A percentile compares a stretch with the other conserved stretches of the same genome.
These are phyloP conservation scores for Bos javanicus DNA, from an alignment of 2,113 vertebrate species.

Conservation along the genomic window DNA sequence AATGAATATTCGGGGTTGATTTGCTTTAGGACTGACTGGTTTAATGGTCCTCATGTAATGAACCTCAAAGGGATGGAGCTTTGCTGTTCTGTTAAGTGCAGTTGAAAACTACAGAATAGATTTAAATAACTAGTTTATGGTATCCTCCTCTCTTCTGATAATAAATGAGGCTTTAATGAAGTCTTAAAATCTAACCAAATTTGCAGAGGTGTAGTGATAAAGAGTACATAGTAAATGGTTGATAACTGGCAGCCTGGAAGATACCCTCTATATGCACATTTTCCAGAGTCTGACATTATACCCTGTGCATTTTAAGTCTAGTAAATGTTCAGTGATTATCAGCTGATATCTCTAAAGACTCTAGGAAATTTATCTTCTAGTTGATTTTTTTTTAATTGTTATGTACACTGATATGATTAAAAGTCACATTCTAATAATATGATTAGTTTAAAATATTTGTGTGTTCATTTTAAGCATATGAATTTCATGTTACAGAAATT, in stretches of 20 bases:
- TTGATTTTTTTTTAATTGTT: not conserved
- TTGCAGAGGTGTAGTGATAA: not conserved
- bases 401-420: not conserved
- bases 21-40: not conserved
- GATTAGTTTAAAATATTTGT: not conserved
- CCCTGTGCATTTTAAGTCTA: not conserved
- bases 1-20: not conserved
- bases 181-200: not conserved
- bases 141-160: not conserved
- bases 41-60: not conserved
- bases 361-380: not conserved
- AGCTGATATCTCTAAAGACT: not conserved
- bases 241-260: not conserved
- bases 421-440: not conserved
- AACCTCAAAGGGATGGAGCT: not conserved
- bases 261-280: not conserved
- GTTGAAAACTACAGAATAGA: not conserved
- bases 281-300: not conserved
- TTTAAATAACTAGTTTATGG: not conserved
- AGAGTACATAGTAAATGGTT: not conserved
- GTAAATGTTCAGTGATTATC: not conserved
- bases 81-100: not conserved
- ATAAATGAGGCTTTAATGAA: not conserved
- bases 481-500: not conserved
- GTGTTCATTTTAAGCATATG: not conserved